These are phyloP conservation scores for Antheraea assamensis DNA, from an alignment of 2,888 invertebrate species.

Conservation along the genomic window DNA sequence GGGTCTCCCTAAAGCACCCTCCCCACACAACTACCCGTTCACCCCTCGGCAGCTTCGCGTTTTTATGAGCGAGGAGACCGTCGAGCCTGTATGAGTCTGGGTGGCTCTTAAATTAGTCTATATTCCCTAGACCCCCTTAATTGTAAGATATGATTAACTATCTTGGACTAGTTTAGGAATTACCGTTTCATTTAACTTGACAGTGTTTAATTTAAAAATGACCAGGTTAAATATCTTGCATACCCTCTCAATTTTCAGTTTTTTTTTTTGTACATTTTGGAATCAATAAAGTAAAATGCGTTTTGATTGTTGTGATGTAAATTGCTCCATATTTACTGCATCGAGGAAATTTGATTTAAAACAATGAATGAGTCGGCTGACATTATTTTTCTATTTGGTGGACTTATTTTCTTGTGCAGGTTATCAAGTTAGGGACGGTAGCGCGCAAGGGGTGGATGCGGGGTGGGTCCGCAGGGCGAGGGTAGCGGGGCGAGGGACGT, in stretches of 20 bases:
- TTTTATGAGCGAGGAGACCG: slow-evolving; percentile 76
- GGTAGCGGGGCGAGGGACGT: slow-evolving; percentile 66
- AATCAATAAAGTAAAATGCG: neutral
- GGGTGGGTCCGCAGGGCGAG: slow-evolving; percentile 76
- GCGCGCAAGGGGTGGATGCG: slow-evolving; percentile 62
- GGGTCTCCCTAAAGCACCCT: slow-evolving; percentile 62
- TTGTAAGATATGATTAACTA: slow-evolving; percentile 51
- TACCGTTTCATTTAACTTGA: neutral
- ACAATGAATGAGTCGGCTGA: slow-evolving; percentile 65
- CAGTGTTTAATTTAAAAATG: neutral
- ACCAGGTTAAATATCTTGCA: neutral
- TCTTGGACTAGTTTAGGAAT: neutral
- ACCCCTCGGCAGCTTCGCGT: slow-evolving; percentile 64
- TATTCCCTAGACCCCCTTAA: slow-evolving; percentile 50
- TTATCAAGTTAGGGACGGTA: slow-evolving; percentile 79
- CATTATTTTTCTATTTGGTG: slow-evolving; percentile 79
- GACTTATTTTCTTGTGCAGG: slow-evolving; percentile 79
- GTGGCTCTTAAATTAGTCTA: slow-evolving; percentile 71
- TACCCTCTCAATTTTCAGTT: neutral
- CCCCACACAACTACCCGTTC: slow-evolving; percentile 63
- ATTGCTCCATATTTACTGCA: slow-evolving; percentile 28
- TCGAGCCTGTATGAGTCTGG: slow-evolving; percentile 68
- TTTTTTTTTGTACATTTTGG: neutral
- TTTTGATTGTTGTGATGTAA: neutral
- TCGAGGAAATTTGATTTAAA: slow-evolving; percentile 43